These are phyloP conservation scores for Xiphophorus couchianus DNA, from an alignment of 2,113 vertebrate genomes.

Conservation along the genomic window DNA sequence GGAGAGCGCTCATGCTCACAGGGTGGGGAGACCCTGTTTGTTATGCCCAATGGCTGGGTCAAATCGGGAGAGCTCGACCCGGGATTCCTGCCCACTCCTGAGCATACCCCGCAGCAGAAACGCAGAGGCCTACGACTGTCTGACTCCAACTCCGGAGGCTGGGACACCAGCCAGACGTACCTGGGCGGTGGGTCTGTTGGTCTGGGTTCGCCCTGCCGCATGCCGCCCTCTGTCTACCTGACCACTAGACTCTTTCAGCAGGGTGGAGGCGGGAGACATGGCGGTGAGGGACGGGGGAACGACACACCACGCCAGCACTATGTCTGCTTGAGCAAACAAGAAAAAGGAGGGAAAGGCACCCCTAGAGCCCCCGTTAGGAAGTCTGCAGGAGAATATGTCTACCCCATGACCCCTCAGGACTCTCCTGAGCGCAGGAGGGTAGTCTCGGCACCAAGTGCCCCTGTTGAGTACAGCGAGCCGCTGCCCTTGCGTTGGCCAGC, in stretches of 20 bases:
- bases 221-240: slow-evolving; percentile 80
- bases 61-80: slow-evolving; percentile 89
- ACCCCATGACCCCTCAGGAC: slow-evolving; percentile 86
- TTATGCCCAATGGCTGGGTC: slow-evolving; percentile 95
- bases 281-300: slow-evolving; percentile 62
- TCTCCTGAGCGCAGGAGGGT: slow-evolving; percentile 91
- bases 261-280: slow-evolving; percentile 66
- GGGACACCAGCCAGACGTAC: slow-evolving; percentile 92
- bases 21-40: slow-evolving; percentile 83
- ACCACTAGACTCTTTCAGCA: slow-evolving; percentile 83
- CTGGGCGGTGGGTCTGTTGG: slow-evolving; percentile 77
- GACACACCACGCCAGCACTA: slow-evolving; percentile 80
- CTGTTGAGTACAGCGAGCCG: slow-evolving; percentile 80
- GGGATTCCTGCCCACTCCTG: slow-evolving; percentile 91
- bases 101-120: slow-evolving; percentile 97
- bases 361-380: slow-evolving; percentile 77
- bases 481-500: slow-evolving; percentile 84
- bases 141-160: slow-evolving; percentile 83
- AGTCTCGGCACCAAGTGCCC: slow-evolving; percentile 88
- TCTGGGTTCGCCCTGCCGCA: slow-evolving; percentile 75
- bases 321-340: slow-evolving; percentile 80
- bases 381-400: slow-evolving; percentile 86
- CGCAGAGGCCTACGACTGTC: slow-evolving; percentile 83
- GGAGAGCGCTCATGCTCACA: slow-evolving; percentile 76
- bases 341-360: slow-evolving; percentile 72